These are phyloP conservation scores for Motacilla tschutschensis DNA, from an alignment of 2,113 vertebrate species.

Conservation along the genomic window DNA sequence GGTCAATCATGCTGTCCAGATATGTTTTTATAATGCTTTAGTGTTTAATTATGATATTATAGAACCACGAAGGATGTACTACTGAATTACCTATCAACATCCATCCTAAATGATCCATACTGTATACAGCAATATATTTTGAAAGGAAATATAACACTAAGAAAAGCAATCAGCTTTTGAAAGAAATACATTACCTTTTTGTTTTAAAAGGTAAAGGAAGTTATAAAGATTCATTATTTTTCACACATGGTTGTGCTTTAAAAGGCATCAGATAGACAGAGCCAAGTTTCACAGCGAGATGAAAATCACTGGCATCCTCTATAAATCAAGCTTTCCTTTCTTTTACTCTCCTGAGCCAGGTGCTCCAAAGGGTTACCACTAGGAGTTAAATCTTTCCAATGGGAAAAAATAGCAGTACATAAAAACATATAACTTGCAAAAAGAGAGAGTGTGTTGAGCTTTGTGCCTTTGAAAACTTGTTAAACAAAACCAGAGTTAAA, in stretches of 20 bases:
- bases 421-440: background rate
- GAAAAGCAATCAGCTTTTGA: background rate
- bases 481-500: background rate
- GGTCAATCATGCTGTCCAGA: background rate
- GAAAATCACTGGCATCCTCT: constrained; percentile 21
- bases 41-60: background rate
- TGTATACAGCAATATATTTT: background rate
- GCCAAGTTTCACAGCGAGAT: constrained; percentile 41
- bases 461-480: background rate
- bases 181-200: constrained; percentile 14
- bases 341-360: constrained; percentile 8
- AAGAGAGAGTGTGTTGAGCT: background rate
- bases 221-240: constrained; percentile 47
- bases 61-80: background rate
- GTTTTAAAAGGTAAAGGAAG: constrained; percentile 12
- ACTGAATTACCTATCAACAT: background rate
- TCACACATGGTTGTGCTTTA: constrained; percentile 56
- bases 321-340: constrained; percentile 42
- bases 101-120: background rate
- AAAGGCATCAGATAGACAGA: constrained; percentile 37
- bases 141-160: constrained; percentile 9
- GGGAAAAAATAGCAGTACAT: background rate
- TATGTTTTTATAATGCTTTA: background rate
- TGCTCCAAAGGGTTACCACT: background rate
- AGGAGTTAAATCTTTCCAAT: background rate